Evolutionary conservation across 1,140 invertebrate genomes (phyloP).

Genomic region (Zaprionus inermis): DNA sequence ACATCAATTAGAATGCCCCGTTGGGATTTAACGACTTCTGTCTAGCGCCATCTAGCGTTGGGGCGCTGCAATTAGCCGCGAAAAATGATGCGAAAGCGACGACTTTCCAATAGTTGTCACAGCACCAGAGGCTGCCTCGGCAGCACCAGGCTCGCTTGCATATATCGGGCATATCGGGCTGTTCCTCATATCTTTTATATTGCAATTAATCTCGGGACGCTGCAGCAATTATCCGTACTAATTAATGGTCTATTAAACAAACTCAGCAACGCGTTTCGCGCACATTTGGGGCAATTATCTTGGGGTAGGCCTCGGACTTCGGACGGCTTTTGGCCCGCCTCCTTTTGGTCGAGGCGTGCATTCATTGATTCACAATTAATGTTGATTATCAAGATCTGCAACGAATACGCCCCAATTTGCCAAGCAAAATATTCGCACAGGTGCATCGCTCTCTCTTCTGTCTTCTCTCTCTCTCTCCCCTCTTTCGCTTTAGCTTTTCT

Average conservation of each 20-base stretch:
- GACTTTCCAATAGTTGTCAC: constrained; percentile 61
- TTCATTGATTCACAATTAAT: constrained; percentile 81
- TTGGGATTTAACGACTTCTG: constrained; percentile 54
- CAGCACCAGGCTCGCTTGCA: neutral
- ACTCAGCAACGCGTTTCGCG: constrained; percentile 77
- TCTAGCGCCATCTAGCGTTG: constrained; percentile 46
- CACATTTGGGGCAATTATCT: constrained; percentile 74
- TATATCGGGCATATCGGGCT: constrained; percentile 24
- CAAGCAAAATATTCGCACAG: constrained; percentile 53
- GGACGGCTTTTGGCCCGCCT: constrained; percentile 21
- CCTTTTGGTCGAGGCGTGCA: constrained; percentile 60
- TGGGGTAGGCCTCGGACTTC: constrained; percentile 24
- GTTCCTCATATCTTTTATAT: constrained; percentile 60
- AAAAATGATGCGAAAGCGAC: constrained; percentile 37
- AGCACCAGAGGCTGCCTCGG: neutral
- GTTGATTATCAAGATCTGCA: constrained; percentile 73
- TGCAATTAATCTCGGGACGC: constrained; percentile 71
- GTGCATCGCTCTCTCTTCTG: constrained; percentile 37
- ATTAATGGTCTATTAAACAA: constrained; percentile 78
- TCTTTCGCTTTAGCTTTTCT: neutral
- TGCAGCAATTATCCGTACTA: constrained; percentile 67
- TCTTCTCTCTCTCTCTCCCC: neutral
- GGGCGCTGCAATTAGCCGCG: constrained; percentile 42
- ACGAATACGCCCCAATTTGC: constrained; percentile 70
- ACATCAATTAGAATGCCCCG: constrained; percentile 38